A percentile compares a stretch with the other conserved stretches of the same genome.
phyloP scores from a whole-genome alignment of 2,113 vertebrate genomes.

The Crotophaga sulcirostris region DNA sequence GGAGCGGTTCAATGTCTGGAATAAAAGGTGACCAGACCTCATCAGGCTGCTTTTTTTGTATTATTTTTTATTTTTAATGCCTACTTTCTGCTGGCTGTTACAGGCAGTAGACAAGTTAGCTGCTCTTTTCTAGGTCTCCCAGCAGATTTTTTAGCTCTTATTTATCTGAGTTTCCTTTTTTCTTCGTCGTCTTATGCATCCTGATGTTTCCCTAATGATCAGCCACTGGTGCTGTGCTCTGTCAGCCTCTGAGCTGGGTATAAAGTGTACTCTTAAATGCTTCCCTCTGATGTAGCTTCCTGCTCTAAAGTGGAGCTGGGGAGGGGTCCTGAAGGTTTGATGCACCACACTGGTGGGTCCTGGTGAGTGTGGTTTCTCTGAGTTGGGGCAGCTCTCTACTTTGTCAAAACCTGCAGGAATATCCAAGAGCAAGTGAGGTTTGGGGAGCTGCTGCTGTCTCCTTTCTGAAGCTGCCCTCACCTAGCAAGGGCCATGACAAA shows the following conservation, averaged over 20 bases:
- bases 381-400: background rate
- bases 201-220: constrained; percentile 14
- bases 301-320: background rate
- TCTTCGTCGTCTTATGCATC: background rate
- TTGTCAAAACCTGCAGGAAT: background rate
- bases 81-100: background rate
- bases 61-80: background rate
- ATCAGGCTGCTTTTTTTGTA: background rate
- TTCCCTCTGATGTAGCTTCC: background rate
- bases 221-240: background rate
- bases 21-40: background rate
- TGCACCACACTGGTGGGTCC: background rate
- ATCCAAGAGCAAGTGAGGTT: no score
- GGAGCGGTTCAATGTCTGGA: background rate
- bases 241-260: background rate
- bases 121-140: background rate
- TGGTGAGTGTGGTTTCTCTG: rapidly evolving
- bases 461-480: background rate
- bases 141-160: background rate
- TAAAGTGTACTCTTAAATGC: background rate
- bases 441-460: background rate
- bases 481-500: rapidly evolving
- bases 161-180: background rate
- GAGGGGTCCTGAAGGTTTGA: background rate
- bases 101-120: background rate